Evolutionary conservation across 2,888 invertebrate genomes (phyloP), one percentile per base, ranked within the genome.

Genomic region (Axea sp.): DNA sequence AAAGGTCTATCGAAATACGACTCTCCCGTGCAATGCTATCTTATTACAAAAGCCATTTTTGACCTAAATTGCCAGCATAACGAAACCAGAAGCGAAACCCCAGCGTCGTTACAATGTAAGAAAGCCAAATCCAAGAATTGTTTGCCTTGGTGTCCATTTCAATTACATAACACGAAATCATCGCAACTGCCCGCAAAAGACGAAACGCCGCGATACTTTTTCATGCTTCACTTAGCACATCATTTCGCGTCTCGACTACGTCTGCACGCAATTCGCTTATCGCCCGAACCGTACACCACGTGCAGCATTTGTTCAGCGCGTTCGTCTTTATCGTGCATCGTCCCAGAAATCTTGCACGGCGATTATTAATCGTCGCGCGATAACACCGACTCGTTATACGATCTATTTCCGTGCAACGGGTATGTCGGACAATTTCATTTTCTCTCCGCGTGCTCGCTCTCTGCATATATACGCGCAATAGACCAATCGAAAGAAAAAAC

Each of bases 141-240:
- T 24, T 57, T 57, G 19, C 30, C 19, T 39, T 12, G 17, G 24
- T 4, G 14, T 31, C n/a, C 19, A 26, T 28, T 39, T 49, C 51
- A 33, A 19, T 53, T 51, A 53, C 51, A 43, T 51, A 51, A 41
- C 24, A 17, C 33, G n/a, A 51, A 47, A 30, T 51, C 62, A 51
- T 41, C 22, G 11, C 39, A 39, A 37, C 15, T 7, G 0, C 0
- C 22, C n/a, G 24, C 11, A 2, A 15, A 22, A 49, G 49, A 31
- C 39, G 41, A 51, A 62, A 62, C 33, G 26, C 7, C 6, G 19
- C 9, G 37, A 47, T 49, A 41, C 30, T 24, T 33, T 19, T 57
- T 60, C 41, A 15, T 51, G 62, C 51, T 62, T 62, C 49, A 51
- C 51, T 49, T 41, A 51, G 49, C 62, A 41, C 62, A 31, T 62